These are phyloP conservation scores for Calliphora vomitoria DNA, from an alignment of 2,888 invertebrate species.

Conservation along the genomic window DNA sequence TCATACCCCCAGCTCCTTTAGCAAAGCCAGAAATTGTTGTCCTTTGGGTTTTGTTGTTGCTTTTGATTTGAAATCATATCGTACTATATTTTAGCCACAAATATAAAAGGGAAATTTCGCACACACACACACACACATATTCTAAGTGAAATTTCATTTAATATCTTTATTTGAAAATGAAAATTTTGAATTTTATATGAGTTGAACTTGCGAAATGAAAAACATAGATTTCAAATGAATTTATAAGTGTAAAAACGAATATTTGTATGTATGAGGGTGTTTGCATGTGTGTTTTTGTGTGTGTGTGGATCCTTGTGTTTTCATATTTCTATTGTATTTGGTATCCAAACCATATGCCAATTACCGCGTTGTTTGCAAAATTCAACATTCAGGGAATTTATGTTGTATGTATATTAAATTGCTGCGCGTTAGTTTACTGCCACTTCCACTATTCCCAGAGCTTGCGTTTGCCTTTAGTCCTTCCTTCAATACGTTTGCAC, in stretches of 20 bases:
- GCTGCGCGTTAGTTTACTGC: slow-evolving; percentile 51
- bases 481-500: slow-evolving; percentile 59
- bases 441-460: slow-evolving; percentile 27
- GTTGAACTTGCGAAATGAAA: slow-evolving; percentile 34
- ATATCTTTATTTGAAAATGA: slow-evolving; percentile 76
- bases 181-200: slow-evolving; percentile 76
- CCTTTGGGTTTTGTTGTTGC: slow-evolving; percentile 40
- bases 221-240: slow-evolving; percentile 46
- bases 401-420: slow-evolving; percentile 62
- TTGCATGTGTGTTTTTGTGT: neutral
- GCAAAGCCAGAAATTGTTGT: slow-evolving; percentile 43
- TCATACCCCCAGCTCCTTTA: slow-evolving; percentile 26
- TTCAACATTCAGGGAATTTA: slow-evolving; percentile 64
- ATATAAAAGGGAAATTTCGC: slow-evolving; percentile 76
- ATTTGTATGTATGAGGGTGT: neutral
- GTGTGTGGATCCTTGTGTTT: slow-evolving; percentile 51
- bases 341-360: slow-evolving; percentile 68
- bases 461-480: slow-evolving; percentile 34
- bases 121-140: slow-evolving; percentile 3
- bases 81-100: slow-evolving; percentile 71
- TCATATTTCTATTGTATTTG: slow-evolving; percentile 50
- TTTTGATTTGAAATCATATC: slow-evolving; percentile 42
- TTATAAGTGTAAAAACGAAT: slow-evolving; percentile 39
- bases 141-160: slow-evolving; percentile 70
- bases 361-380: slow-evolving; percentile 68